phyloP scores from a whole-genome alignment of 1,140 invertebrate species.

The Calycopis cecrops region DNA sequence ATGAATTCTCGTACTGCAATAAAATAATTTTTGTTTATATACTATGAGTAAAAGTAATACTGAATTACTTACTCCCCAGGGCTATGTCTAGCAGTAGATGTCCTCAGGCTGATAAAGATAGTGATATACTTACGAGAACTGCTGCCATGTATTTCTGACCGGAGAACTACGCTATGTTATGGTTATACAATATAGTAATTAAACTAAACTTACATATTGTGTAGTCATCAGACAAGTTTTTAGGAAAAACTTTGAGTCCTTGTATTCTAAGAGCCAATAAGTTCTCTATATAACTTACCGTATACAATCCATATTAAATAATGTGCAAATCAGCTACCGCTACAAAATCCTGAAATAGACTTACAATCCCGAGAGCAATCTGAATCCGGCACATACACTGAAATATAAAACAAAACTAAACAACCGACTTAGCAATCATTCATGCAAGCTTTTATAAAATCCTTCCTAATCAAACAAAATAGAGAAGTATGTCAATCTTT shows the following conservation, averaged over 20 bases:
- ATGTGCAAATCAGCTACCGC: too few relatives aligned
- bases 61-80: too few relatives aligned
- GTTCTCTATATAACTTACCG: too few relatives aligned
- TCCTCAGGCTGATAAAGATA: too few relatives aligned
- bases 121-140: background rate
- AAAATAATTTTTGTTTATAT: too few relatives aligned
- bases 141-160: background rate
- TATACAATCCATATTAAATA: too few relatives aligned
- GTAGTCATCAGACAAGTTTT: background rate
- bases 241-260: background rate
- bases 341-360: background rate
- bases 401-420: conserved; percentile 3
- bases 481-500: too few relatives aligned
- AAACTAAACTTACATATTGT: conserved; percentile 3
- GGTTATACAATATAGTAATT: background rate
- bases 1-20: too few relatives aligned
- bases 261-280: too few relatives aligned
- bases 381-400: background rate
- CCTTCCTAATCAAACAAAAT: too few relatives aligned
- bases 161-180: conserved; percentile 17
- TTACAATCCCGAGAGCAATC: background rate
- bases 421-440: background rate
- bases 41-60: too few relatives aligned
- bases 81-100: too few relatives aligned
- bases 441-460: background rate